These are phyloP conservation scores for Zosterops pallidus DNA, from an alignment of 2,113 vertebrate species.

Conservation along the genomic window DNA sequence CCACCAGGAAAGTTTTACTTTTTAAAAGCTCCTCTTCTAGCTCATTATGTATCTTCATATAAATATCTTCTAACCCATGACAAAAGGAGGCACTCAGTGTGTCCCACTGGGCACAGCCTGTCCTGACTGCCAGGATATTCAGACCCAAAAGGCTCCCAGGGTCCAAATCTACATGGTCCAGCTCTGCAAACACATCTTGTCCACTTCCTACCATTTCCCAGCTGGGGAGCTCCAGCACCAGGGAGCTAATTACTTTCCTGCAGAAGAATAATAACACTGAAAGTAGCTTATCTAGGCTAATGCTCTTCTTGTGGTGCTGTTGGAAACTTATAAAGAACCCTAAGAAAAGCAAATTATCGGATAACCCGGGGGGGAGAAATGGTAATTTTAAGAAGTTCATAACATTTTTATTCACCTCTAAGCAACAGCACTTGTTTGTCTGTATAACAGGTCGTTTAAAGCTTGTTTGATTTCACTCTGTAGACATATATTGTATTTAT, in stretches of 20 bases:
- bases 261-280: background rate
- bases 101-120: background rate
- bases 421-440: background rate
- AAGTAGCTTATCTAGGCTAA: conserved; percentile 23
- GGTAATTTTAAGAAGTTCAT: conserved; percentile 23
- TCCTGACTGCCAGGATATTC: background rate
- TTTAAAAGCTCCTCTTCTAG: background rate
- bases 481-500: background rate
- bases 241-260: background rate
- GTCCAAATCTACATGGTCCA: background rate
- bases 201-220: background rate
- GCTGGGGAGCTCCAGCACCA: background rate
- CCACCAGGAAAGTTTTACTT: background rate
- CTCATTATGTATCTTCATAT: background rate
- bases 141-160: background rate
- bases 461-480: conserved; percentile 1
- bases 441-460: conserved; percentile 15
- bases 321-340: background rate
- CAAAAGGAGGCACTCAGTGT: background rate
- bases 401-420: conserved; percentile 4
- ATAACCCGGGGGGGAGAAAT: background rate
- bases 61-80: background rate
- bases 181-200: background rate
- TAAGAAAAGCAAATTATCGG: background rate
- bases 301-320: background rate